Base-by-base conservation (phyloP, 2,113 vertebrate genomes). In the Petrocephalus microphthalmus region DNA sequence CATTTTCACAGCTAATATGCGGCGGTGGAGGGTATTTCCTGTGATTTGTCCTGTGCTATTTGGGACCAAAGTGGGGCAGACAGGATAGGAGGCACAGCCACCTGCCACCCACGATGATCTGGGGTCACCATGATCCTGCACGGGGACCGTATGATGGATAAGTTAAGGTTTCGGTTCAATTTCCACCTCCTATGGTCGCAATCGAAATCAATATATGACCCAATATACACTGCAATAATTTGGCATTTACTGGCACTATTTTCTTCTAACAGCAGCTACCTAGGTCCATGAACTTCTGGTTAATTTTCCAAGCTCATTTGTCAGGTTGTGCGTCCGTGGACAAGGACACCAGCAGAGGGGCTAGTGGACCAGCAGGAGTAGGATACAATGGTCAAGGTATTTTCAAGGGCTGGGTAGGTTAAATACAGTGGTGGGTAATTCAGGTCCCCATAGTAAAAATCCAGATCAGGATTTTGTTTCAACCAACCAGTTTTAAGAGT, bases 21-120 rank as follows among this genome's bases (percentile, higher is more conserved):
- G 15, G 84, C 82, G 88, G 88, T 88, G 90, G 86, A 89, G 91
- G 88, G 87, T 86, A 90, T 90, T 88, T 89, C 54, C 74, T 84
- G 57, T 64, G 45, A 85, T 86, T 86, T 42, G 53, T 64, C 56
- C 85, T 45, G 85, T n/a, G 37, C 56, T 47, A n/a, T 64, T 86
- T n/a, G 11, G 33, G 53, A 22, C 51, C 45, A 37, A 86, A 86
- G 20, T 45, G 54, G 45, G 45, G 22, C 81, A 83, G 45, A 83
- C 81, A 11, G 81, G 42, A 45, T 10, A 49, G 7, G 20, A 20
- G 81, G 6, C 7, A 2, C 42, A n/a, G 19, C 45, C 22, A 20
- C 10, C 10, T 7, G 71, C 71, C 2, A 0, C 7, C 15, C 2
- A n/a, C 13, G 71, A 78, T 33, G 17, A 33, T 7, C 67, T 74